Conservation (phyloP, 2,797 vertebrate genomes). For the Sylvilagus floridanus region DNA sequence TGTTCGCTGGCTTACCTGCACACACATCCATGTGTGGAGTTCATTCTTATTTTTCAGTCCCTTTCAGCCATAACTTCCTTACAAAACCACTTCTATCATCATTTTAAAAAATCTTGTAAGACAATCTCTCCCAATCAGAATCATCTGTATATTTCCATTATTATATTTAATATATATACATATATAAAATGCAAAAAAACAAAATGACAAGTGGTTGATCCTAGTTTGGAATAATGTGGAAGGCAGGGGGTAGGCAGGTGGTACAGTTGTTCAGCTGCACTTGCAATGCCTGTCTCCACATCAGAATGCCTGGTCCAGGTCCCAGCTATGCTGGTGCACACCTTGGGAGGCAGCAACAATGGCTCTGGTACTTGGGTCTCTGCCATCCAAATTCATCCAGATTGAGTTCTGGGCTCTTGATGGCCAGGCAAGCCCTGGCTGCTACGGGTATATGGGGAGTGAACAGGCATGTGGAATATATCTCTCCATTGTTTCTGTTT, state of each 20-base stretch:
- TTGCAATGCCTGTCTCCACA: no score
- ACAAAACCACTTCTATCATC: not conserved
- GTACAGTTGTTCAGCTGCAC: no score
- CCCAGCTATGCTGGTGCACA: no score
- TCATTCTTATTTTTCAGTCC: not conserved
- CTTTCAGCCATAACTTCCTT: not conserved
- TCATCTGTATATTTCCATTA: not conserved
- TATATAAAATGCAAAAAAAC: not conserved
- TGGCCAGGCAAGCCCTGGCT: no score
- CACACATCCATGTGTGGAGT: not conserved
- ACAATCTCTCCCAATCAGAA: not conserved
- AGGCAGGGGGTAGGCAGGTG: not conserved
- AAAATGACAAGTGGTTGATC: not conserved
- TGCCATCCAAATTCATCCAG: no score
- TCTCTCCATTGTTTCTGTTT: no score
- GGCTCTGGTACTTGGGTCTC: no score
- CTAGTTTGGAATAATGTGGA: not conserved
- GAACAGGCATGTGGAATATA: no score
- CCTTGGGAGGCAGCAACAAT: no score
- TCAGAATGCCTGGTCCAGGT: no score
- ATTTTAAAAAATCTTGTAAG: slow-evolving; percentile 3
- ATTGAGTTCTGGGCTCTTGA: no score
- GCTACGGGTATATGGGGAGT: no score
- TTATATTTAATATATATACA: not conserved
- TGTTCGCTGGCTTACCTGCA: not conserved